phyloP scores from a whole-genome alignment of 2,113 vertebrate species.

The Bujurquina vittata region DNA sequence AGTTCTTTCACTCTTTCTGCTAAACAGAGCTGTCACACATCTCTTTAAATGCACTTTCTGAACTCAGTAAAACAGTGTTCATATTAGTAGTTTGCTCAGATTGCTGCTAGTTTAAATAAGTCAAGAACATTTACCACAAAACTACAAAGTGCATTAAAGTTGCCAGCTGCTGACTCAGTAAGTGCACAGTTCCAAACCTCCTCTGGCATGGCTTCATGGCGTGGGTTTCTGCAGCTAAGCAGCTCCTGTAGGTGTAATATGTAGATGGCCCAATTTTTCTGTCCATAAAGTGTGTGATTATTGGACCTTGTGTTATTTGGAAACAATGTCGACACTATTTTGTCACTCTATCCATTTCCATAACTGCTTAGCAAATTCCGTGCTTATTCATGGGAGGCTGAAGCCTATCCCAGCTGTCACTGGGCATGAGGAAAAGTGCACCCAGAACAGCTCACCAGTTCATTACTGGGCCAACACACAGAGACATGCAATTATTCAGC shows the following conservation, averaged over 20 bases:
- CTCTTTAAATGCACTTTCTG: neutral
- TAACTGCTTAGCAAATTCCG: neutral
- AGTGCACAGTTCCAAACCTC: neutral
- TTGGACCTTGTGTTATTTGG: neutral
- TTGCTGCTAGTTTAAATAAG: neutral
- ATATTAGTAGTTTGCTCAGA: neutral
- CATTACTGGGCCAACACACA: neutral
- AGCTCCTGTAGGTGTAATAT: too few relatives aligned
- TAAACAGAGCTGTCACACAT: too few relatives aligned
- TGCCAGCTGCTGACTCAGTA: neutral
- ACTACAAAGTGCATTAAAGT: neutral
- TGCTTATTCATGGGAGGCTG: too few relatives aligned
- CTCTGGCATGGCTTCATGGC: neutral
- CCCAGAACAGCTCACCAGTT: neutral
- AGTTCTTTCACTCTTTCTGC: too few relatives aligned
- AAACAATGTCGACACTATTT: too few relatives aligned
- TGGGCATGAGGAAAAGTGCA: neutral
- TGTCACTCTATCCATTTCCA: too few relatives aligned
- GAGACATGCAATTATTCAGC: neutral
- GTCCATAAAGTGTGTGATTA: neutral
- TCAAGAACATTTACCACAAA: neutral
- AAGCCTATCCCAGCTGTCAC: too few relatives aligned
- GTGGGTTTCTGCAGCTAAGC: neutral
- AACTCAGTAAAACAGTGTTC: neutral
- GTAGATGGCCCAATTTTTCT: neutral